Percentiles rank a stretch among this genome's conserved stretches.
Evolutionary conservation across 2,797 vertebrate genomes (phyloP).

Genomic region (Muscicapa striata): DNA sequence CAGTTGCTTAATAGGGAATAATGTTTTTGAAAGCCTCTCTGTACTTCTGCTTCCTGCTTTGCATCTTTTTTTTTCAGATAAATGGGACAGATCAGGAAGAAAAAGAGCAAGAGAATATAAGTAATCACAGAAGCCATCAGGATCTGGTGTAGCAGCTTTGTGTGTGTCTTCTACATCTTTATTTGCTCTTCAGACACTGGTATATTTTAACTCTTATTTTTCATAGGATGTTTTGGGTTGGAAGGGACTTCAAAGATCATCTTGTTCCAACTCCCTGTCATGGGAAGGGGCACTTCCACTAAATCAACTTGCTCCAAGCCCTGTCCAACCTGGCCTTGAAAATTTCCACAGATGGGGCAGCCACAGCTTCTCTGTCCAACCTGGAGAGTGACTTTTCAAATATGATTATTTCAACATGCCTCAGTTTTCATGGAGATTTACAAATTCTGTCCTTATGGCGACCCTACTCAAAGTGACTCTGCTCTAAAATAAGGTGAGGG

Average conservation of each 20-base stretch:
- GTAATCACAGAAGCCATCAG: background rate
- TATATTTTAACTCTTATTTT: background rate
- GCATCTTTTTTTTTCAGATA: background rate
- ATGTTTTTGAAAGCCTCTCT: background rate
- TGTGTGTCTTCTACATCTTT: background rate
- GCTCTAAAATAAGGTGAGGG: background rate
- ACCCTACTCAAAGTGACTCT: background rate
- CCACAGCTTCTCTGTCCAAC: background rate
- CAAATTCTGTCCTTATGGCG: accelerated
- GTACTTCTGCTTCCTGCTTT: background rate
- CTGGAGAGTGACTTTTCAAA: background rate
- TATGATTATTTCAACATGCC: background rate
- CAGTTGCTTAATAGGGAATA: background rate
- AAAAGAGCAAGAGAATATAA: background rate
- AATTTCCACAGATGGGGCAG: background rate
- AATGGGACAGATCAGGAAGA: background rate
- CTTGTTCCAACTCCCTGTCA: background rate
- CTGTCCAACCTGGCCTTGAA: background rate
- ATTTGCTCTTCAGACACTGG: background rate
- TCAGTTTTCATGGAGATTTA: background rate
- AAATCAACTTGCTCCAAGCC: background rate
- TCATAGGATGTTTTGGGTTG: background rate
- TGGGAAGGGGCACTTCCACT: accelerated
- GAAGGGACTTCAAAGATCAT: background rate
- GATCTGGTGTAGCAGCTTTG: background rate